Evolutionary conservation across 2,113 vertebrate genomes (phyloP), one percentile per base, ranked within the genome.

Genomic region (Pteropus alecto): DNA sequence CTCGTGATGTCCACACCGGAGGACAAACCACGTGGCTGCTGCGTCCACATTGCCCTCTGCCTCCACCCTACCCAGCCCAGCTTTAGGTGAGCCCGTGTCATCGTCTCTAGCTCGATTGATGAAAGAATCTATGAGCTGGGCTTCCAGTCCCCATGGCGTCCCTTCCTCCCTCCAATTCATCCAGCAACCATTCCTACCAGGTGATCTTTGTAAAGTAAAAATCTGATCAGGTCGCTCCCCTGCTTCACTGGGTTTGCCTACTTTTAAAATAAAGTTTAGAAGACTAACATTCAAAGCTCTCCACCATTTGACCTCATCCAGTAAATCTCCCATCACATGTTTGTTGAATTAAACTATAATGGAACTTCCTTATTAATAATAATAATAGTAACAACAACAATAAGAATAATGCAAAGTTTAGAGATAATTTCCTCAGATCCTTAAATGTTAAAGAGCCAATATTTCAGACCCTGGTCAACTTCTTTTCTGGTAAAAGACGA

Each of bases 401-500:
- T 51, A 86, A 68, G 43, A 78, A 84, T 28, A 33, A 21, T 46
- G 19, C 3, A 76, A 86, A 88, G 92, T 2, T 33, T 61, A 41
- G 22, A 86, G 16, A 38, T 24, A 12, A 18, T 79, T 77, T 82
- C 58, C n/a, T 13, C 10, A 94, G 61, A 79, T 70, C 38, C 70
- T n/a, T 1, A 84, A 84, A 16, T 54, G 30, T 12, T 65, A 19
- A 87, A 46, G 9, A 81, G 9, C 16, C 21, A 85, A 35, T 8
- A 26, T 1, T 84, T 83, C 38, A 60, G 54, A 22, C 33, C 74
- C 90, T 21, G 38, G 82, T 38, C 24, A 83, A 68, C 43, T 79
- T 87, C 6, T 84, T 87, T 73, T 81, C 77, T 51, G 8, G 46
- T 54, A 93, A 86, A 86, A 71, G 56, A 73, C 6, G 73, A 48